Base-by-base conservation (phyloP, 2,888 invertebrate genomes). In the Drosophila prolongata region DNA sequence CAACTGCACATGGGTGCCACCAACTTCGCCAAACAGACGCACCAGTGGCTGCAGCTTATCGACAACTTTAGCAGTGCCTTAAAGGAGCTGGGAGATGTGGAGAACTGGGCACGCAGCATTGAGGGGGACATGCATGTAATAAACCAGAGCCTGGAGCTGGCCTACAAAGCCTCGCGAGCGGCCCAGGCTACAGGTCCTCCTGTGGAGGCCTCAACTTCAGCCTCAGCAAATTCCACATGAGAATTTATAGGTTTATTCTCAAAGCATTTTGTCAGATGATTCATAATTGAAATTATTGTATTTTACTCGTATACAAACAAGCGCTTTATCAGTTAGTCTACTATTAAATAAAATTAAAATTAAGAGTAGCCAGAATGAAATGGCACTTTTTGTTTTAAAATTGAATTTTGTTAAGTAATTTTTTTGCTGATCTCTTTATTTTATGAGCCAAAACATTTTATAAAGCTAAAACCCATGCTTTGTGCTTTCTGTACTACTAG, bases 21-120 rank as follows among this genome's bases (percentile, higher is more conserved):
- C 6, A 97, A 97, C 90, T 98, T 99, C 93, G 95, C 98, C 0
- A 98, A 98, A 92, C 99, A 99, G 92, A 98, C 99, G 0, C 96
- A 97, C 78, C 98, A 98, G 87, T 99, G 99, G 99, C 93, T 99
- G n/a, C 95, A 95, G 75, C 93, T 99, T 55, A 96, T 97, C 1
- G 97, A 97, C 91, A 95, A 95, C 72, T 97, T 97, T 88, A 97
- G 97, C 84, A 95, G 96, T 89, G 96, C 97, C 0, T 93, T 98
- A 2, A 97, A 99, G 94, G 99, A 99, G 93, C 95, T 99, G 59
- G 99, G 99, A 1, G 99, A 99, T 93, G 98, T 99, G 1, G 98
- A 99, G 91, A 99, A 98, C 91, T 99, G 99, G 99, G 98, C 99
- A 0, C 95, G 96, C 77, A 98, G 97, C 78, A 99, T 99, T 85